phyloP scores from a whole-genome alignment of 2,888 invertebrate species.

The Taenaris catops region DNA sequence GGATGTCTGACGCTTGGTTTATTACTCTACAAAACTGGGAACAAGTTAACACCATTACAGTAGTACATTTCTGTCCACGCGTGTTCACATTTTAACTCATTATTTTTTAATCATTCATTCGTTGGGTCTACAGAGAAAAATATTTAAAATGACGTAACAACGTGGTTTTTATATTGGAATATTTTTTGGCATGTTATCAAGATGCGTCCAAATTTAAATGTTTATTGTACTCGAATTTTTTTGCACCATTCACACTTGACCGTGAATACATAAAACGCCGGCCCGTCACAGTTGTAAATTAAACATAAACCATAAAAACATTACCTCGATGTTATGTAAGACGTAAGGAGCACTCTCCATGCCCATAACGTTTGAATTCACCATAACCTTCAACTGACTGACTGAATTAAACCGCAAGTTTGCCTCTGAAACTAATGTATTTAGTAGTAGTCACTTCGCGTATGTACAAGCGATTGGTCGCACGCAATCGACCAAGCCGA shows the following conservation, averaged over 20 bases:
- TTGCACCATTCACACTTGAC: slow-evolving; percentile 1
- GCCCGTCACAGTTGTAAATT: background rate
- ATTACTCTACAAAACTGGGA: too few species aligned
- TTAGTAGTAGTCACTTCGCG: slow-evolving; percentile 29
- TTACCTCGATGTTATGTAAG: background rate
- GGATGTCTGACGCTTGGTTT: too few species aligned
- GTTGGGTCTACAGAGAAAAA: too few species aligned
- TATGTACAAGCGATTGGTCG: slow-evolving; percentile 41
- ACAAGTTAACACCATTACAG: too few species aligned
- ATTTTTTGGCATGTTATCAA: slow-evolving; percentile 1
- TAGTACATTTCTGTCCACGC: too few species aligned
- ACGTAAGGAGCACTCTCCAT: background rate
- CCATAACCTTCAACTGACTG: slow-evolving; percentile 23
- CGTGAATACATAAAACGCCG: background rate
- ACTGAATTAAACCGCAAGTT: slow-evolving; percentile 24
- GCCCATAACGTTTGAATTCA: slow-evolving; percentile 9
- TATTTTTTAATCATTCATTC: too few species aligned
- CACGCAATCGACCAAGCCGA: slow-evolving; percentile 26
- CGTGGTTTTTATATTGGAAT: too few species aligned
- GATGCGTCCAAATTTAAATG: background rate
- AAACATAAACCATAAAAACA: background rate
- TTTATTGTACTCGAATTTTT: background rate
- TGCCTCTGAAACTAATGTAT: slow-evolving; percentile 26
- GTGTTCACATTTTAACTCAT: too few species aligned
- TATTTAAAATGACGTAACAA: too few species aligned